These are phyloP conservation scores for Galbula dea DNA, from an alignment of 2,113 vertebrate genomes.

Conservation along the genomic window DNA sequence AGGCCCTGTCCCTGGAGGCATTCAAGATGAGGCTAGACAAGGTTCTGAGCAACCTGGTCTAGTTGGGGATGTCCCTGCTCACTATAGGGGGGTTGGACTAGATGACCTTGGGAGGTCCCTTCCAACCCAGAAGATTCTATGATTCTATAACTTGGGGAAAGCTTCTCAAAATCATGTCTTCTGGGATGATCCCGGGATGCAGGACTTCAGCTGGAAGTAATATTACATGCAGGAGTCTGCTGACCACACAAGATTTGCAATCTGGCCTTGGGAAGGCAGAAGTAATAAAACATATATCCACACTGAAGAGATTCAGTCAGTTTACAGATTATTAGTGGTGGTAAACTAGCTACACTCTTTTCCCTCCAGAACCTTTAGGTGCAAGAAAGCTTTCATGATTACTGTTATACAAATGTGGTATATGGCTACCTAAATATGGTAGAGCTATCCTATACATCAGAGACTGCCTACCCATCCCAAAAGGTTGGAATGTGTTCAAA, in stretches of 20 bases:
- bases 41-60: too few relatives aligned
- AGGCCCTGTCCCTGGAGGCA: too few relatives aligned
- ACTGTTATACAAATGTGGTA: background rate
- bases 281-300: background rate
- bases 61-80: too few relatives aligned
- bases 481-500: background rate
- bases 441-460: background rate
- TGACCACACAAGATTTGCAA: rapidly evolving
- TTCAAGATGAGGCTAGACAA: too few relatives aligned
- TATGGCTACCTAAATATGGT: background rate
- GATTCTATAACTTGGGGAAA: background rate
- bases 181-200: background rate
- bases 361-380: background rate
- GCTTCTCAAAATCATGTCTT: too few relatives aligned
- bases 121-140: too few relatives aligned
- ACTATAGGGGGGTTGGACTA: too few relatives aligned
- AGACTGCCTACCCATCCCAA: background rate
- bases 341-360: background rate
- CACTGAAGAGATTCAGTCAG: background rate
- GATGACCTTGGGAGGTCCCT: too few relatives aligned
- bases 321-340: background rate
- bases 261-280: background rate
- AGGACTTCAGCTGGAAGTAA: background rate
- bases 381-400: background rate
- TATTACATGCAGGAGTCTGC: background rate